These are phyloP conservation scores for Coleophora deauratella DNA, from an alignment of 2,888 invertebrate genomes.

Conservation along the genomic window DNA sequence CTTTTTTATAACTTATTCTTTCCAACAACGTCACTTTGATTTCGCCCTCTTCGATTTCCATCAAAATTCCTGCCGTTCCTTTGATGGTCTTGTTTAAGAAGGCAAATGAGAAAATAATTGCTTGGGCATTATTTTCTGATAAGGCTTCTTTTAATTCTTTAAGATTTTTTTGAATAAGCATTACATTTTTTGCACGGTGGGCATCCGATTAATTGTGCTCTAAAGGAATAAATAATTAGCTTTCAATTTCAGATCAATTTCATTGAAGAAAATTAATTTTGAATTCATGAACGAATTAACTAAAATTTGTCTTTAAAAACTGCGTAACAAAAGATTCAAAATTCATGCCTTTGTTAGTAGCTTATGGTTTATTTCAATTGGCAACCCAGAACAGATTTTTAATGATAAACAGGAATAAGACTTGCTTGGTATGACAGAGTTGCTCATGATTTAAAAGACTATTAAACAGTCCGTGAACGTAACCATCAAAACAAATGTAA, in stretches of 20 bases:
- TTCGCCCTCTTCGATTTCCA: slow-evolving; percentile 48
- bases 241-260: slow-evolving; percentile 19
- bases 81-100: slow-evolving; percentile 42
- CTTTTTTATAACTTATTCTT: slow-evolving; percentile 19
- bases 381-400: no score
- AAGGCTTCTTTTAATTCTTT: slow-evolving; percentile 35
- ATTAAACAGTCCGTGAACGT: neutral
- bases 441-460: no score
- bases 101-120: slow-evolving; percentile 62
- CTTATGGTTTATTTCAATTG: no score
- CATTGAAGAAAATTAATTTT: no score
- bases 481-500: neutral
- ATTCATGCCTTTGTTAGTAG: no score
- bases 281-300: no score
- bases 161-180: slow-evolving; percentile 18
- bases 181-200: slow-evolving; percentile 21
- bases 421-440: no score
- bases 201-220: slow-evolving; percentile 28
- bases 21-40: slow-evolving; percentile 43
- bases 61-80: slow-evolving; percentile 49
- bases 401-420: no score
- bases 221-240: slow-evolving; percentile 39
- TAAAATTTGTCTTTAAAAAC: no score
- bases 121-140: slow-evolving; percentile 49
- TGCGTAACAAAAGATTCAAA: no score